These are phyloP conservation scores for Ptychadena robeensis DNA, from an alignment of 2,797 vertebrate genomes.

Conservation along the genomic window DNA sequence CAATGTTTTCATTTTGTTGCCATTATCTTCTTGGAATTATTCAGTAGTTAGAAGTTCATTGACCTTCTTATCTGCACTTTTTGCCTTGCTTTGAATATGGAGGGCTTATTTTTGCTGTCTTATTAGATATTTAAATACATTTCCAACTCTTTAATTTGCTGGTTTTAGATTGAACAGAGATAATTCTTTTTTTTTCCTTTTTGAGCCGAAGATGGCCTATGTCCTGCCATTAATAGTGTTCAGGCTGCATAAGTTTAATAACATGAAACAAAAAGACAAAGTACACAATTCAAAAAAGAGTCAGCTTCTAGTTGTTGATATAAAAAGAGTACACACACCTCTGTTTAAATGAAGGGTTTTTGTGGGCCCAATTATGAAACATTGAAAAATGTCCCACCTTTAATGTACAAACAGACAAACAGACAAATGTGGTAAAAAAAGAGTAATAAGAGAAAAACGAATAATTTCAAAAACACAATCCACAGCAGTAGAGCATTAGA, in stretches of 20 bases:
- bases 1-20: constrained; percentile 32
- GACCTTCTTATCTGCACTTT: constrained; percentile 39
- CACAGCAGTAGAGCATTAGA: no score
- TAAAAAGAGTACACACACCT: no score
- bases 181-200: neutral
- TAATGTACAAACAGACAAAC: no score
- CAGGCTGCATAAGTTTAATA: neutral
- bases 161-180: neutral
- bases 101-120: constrained; percentile 27
- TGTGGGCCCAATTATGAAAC: no score
- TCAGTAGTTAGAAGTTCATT: constrained; percentile 33
- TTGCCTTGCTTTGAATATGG: constrained; percentile 22
- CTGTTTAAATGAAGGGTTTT: no score
- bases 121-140: constrained; percentile 4
- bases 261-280: neutral
- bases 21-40: constrained; percentile 36
- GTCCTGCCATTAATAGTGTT: neutral
- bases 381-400: no score
- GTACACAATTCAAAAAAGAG: no score
- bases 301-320: no score
- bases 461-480: no score
- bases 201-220: neutral
- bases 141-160: neutral
- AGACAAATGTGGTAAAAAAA: no score
- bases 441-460: no score